Evolutionary conservation across 2,113 vertebrate species (phyloP).

Genomic region (Onychostoma macrolepis): DNA sequence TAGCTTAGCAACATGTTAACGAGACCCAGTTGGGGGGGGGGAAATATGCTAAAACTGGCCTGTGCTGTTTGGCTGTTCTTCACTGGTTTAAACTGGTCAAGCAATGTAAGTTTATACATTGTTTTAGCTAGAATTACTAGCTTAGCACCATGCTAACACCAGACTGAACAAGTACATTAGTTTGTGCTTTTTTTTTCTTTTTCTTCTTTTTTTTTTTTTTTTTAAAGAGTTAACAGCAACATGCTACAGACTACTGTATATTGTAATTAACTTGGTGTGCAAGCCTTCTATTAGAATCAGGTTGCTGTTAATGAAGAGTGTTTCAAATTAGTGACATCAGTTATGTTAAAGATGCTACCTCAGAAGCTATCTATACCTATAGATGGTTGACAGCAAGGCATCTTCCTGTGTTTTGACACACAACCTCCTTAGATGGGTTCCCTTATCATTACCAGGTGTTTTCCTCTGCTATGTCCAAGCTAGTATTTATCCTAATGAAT

Average conservation of each 20-base stretch:
- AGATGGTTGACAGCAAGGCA: neutral
- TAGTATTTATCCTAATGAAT: slow-evolving; percentile 47
- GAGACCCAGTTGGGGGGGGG: no score
- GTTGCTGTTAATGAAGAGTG: neutral
- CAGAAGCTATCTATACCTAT: neutral
- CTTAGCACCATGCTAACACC: neutral
- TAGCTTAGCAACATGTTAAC: neutral
- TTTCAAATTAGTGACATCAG: neutral
- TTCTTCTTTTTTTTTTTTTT: no score
- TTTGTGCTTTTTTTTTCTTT: no score
- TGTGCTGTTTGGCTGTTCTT: no score
- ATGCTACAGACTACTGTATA: neutral
- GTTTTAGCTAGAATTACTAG: neutral
- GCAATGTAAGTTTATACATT: neutral
- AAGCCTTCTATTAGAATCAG: neutral
- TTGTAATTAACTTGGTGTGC: neutral
- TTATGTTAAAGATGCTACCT: neutral
- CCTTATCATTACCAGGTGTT: neutral
- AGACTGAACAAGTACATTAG: neutral
- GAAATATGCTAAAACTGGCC: no score
- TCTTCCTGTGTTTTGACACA: neutral
- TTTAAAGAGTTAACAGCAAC: neutral
- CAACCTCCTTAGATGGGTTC: neutral
- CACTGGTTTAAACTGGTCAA: no score
- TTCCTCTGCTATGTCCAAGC: neutral